phyloP scores from a whole-genome alignment of 92 coral and sea anemone species.

The Palythoa grandis region DNA sequence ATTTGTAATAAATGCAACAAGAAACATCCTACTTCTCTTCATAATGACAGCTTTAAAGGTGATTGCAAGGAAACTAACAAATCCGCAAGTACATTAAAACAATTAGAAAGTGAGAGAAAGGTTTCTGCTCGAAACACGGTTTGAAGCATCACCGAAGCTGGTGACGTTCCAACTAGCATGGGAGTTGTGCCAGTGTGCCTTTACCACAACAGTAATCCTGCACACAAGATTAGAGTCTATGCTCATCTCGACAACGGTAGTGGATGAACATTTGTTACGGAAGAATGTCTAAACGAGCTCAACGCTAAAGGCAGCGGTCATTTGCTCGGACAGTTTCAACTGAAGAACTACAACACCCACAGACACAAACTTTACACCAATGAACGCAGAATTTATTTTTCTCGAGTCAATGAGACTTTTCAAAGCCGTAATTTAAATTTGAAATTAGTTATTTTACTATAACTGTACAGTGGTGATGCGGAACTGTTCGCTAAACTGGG shows the following conservation, averaged over 20 bases:
- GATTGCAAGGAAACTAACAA: slow-evolving; percentile 11
- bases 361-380: no score
- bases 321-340: no score
- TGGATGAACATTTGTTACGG: slow-evolving; percentile 69
- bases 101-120: slow-evolving; percentile 5
- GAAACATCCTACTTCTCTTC: slow-evolving; percentile 72
- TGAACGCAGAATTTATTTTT: no score
- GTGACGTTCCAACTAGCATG: slow-evolving; percentile 65
- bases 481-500: no score
- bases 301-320: slow-evolving; percentile 54
- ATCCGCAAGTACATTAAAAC: not conserved
- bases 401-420: no score
- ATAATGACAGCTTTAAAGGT: slow-evolving; percentile 57
- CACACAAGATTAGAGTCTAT: slow-evolving; percentile 58
- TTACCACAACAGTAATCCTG: slow-evolving; percentile 57
- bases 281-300: slow-evolving; percentile 49
- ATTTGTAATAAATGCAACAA: slow-evolving; percentile 57
- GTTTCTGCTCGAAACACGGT: slow-evolving; percentile 46
- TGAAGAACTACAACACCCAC: no score
- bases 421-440: no score
- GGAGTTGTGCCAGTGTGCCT: slow-evolving; percentile 72
- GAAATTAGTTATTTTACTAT: no score
- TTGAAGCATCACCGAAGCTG: slow-evolving; percentile 66
- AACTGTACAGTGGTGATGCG: no score
- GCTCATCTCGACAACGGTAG: slow-evolving; percentile 73